Evolutionary conservation across 2,888 invertebrate species (phyloP), one percentile per base, ranked within the genome.

Genomic region (Encarsia formosa): DNA sequence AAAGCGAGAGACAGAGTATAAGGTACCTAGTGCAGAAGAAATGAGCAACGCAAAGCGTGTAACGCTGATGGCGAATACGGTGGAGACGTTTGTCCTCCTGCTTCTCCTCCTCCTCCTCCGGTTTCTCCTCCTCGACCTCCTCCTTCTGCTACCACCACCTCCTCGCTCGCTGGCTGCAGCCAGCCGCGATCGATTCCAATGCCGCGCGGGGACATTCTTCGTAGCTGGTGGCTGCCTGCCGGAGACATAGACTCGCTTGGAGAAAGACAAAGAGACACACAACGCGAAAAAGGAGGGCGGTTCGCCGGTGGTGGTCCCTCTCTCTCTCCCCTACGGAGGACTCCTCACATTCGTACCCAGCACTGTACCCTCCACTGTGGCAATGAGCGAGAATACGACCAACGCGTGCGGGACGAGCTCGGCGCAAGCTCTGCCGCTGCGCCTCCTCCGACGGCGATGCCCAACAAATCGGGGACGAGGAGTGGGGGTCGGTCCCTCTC

Each of bases 31-130:
- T 63, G 63, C 68, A 62, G 67, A 65, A 67, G 69, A 66, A 70
- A 70, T 68, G 66, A 70, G 66, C 64, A 67, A 63, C 64, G 67
- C 62, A 65, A 66, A 67, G 65, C 62, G 65, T 67, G 66, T 67
- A 68, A 67, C 64, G 66, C 67, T 65, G 71, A 69, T 70, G 67
- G 70, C 68, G 70, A 69, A 69, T 66, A 66, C 65, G 64, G 66
- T 63, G 60, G 59, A 58, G 61, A 60, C 51, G 58, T 49, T 56
- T 37, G 49, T n/a, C 56, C 59, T 56, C 56, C 57, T 56, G 55
- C 54, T 51, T 13, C 35, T 53, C 35, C 48, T 53, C 48, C 42
- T 39, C 18, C 22, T 5, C 32, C 32, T 18, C 26, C 11, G 26
- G 26, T 11, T 26, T 26, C 26, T 13, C 37, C 43, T 38, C 56